phyloP scores from a whole-genome alignment of 1,140 invertebrate genomes.

The Lanistes nyassanus region DNA sequence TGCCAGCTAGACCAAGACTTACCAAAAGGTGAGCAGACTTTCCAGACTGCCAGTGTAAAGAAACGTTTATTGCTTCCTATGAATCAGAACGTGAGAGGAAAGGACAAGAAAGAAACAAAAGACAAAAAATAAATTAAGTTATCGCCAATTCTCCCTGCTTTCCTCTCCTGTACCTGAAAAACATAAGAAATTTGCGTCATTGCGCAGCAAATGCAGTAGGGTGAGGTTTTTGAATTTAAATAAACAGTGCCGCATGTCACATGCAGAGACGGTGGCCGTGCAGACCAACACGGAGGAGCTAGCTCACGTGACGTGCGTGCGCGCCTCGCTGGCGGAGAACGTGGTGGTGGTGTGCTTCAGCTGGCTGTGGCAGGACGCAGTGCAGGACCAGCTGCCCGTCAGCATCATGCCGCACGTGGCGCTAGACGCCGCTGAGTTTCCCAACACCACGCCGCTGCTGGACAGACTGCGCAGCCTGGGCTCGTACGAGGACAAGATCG shows the following conservation, averaged over 20 bases:
- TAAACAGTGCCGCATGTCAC: too few relatives aligned
- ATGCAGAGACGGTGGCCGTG: slow-evolving; percentile 10
- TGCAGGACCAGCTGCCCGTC: not conserved
- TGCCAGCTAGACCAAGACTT: not conserved
- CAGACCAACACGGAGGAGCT: not conserved
- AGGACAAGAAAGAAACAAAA: not conserved
- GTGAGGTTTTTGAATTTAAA: too few relatives aligned
- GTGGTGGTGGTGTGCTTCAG: slow-evolving; percentile 14
- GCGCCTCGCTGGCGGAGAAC: slow-evolving; percentile 1
- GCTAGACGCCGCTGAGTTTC: slow-evolving; percentile 3
- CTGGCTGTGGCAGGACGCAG: slow-evolving; percentile 8
- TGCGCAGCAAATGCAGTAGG: too few relatives aligned
- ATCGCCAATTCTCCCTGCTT: not conserved
- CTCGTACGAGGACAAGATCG: too few relatives aligned
- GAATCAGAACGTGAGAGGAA: too few relatives aligned
- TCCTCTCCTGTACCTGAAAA: not conserved
- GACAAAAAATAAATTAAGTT: not conserved
- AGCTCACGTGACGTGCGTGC: not conserved
- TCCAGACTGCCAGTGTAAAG: not conserved
- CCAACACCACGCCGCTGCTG: too few relatives aligned
- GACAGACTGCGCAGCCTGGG: too few relatives aligned
- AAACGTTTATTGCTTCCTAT: not conserved
- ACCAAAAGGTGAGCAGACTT: slow-evolving; percentile 1
- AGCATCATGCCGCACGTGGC: slow-evolving; percentile 5
- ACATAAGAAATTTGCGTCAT: too few relatives aligned